These are phyloP conservation scores for Rafetus swinhoei DNA, from an alignment of 2,113 vertebrate species.

Conservation along the genomic window DNA sequence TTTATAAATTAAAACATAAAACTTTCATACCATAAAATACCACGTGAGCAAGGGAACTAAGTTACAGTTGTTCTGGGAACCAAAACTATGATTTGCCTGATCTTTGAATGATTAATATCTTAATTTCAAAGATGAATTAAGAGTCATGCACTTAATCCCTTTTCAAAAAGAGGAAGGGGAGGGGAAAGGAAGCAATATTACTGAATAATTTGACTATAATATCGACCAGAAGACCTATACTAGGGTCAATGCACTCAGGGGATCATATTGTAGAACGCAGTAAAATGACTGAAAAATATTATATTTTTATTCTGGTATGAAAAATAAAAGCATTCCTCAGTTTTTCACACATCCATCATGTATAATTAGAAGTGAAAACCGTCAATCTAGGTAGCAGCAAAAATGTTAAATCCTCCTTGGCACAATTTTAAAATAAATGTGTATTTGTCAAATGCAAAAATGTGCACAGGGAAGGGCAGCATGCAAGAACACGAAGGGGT, in stretches of 20 bases:
- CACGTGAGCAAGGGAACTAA: slow-evolving; percentile 33
- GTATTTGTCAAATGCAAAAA: neutral
- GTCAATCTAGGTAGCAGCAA: neutral
- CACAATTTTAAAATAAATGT: neutral
- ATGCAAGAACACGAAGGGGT: neutral
- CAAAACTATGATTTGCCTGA: slow-evolving; percentile 41
- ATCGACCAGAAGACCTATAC: slow-evolving; percentile 25
- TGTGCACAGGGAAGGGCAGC: fast-evolving
- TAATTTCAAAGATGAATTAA: slow-evolving; percentile 49
- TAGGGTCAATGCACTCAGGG: neutral
- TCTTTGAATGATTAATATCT: slow-evolving; percentile 53
- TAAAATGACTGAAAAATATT: neutral
- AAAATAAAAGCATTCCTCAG: neutral
- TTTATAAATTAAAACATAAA: slow-evolving; percentile 46
- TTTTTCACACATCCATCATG: neutral
- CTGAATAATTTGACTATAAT: slow-evolving; percentile 52
- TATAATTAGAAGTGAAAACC: neutral
- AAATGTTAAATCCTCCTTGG: neutral
- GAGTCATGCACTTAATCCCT: slow-evolving; percentile 50
- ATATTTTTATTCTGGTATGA: neutral
- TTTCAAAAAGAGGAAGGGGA: slow-evolving; percentile 37
- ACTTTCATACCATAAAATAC: slow-evolving; percentile 53
- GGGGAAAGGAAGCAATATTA: neutral
- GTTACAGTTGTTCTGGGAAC: slow-evolving; percentile 57
- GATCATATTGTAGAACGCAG: neutral